These are phyloP conservation scores for Brassicogethes aeneus DNA, from an alignment of 2,888 invertebrate genomes.

Conservation along the genomic window DNA sequence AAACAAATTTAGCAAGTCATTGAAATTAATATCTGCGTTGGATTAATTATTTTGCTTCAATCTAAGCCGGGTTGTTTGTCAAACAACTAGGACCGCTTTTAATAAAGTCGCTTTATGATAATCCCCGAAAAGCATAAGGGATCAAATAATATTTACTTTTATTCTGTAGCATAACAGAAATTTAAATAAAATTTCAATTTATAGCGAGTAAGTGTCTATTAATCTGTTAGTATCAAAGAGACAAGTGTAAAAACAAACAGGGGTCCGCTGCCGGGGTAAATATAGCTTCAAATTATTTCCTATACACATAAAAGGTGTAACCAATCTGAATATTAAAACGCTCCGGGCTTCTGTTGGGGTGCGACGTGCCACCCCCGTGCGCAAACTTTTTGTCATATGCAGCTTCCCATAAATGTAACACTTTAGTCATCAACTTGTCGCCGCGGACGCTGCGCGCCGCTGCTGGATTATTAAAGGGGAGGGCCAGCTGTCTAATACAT, in stretches of 20 bases:
- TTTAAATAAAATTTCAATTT: conserved; percentile 29
- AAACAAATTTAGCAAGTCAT: no score
- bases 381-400: conserved; percentile 36
- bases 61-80: no score
- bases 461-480: conserved; percentile 37
- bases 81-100: no score
- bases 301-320: conserved; percentile 44
- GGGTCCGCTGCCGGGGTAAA: conserved; percentile 35
- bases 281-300: conserved; percentile 41
- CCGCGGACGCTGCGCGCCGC: conserved; percentile 15
- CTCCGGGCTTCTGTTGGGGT: conserved; percentile 17
- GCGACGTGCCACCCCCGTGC: conserved; percentile 12
- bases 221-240: conserved; percentile 36
- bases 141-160: conserved; percentile 3
- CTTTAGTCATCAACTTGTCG: conserved; percentile 39
- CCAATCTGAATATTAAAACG: conserved; percentile 44
- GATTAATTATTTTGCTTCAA: no score
- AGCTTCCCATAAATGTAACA: conserved; percentile 40
- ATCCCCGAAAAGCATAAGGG: background rate
- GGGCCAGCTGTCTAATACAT: conserved; percentile 38
- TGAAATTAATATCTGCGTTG: no score
- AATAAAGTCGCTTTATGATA: background rate
- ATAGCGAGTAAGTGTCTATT: conserved; percentile 24
- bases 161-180: conserved; percentile 11
- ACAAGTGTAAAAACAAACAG: conserved; percentile 43